Evolutionary conservation across 2,888 invertebrate species (phyloP).

Genomic region (Tetranychus truncatus): DNA sequence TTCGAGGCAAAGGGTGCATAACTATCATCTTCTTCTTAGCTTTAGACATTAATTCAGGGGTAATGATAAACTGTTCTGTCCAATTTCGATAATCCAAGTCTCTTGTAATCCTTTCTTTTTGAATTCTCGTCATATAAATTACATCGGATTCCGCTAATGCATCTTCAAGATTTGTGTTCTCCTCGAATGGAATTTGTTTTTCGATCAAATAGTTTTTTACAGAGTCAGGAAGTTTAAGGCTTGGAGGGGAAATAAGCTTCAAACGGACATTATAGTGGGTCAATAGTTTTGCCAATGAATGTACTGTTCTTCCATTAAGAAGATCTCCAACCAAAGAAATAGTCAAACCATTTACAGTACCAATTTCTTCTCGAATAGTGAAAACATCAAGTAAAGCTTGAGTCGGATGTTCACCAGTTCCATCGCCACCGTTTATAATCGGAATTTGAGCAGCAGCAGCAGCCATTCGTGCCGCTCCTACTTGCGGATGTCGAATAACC

Average conservation of each 20-base stretch:
- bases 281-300: conserved; percentile 78
- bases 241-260: conserved; percentile 70
- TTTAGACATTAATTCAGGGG: conserved; percentile 81
- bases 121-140: conserved; percentile 93
- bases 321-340: conserved; percentile 97
- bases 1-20: conserved; percentile 87
- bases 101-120: conserved; percentile 68
- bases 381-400: conserved; percentile 93
- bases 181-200: conserved; percentile 28
- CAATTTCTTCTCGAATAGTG: conserved; percentile 94
- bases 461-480: conserved; percentile 69
- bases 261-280: conserved; percentile 83
- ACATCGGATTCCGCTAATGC: conserved; percentile 86
- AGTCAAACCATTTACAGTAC: conserved; percentile 86
- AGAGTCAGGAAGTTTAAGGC: conserved; percentile 73
- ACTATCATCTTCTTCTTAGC: conserved; percentile 87
- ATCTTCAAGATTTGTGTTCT: conserved; percentile 46
- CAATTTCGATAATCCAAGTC: conserved; percentile 69
- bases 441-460: conserved; percentile 66
- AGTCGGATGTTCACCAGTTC: conserved; percentile 88
- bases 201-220: conserved; percentile 41
- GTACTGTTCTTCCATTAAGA: conserved; percentile 92
- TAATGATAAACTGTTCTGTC: conserved; percentile 70
- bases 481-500: conserved; percentile 78
- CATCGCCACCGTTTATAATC: conserved; percentile 94